Base-by-base conservation (phyloP, 2,888 invertebrate species). In the Lochmaea capreae region DNA sequence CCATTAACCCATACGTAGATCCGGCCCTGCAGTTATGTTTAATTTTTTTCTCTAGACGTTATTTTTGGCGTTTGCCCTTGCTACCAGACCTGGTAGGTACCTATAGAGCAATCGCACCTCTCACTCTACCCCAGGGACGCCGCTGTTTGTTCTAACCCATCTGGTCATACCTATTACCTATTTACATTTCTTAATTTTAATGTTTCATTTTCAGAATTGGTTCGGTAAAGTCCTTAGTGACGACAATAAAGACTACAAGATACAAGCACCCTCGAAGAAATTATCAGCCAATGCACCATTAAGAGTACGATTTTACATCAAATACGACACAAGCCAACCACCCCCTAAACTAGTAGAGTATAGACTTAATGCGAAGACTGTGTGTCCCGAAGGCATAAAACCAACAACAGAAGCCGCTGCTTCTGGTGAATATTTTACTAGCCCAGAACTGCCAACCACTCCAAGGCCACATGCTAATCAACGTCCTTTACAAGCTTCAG, bases 201-300 rank as follows among this genome's bases (percentile, higher is more conserved):
- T 22, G 22, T 3, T 22, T 22, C 8, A 33, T 33, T 46, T 46
- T 80, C n/a, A 87, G 87, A 87, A 87, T 75, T 86, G 86, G 86
- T 88, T 91, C 63, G 92, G 91, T 0, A 90, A 90, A 76, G 90
- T 91, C 0, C 88, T 89, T 42, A 90, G 90, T 0, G 83, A 87
- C 69, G 90, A 92, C 83, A 91, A 91, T 83, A 88, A 87, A 52
- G 89, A 90, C 76, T 92, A 90, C 83, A 89, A 91, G 76, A 88
- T 92, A 42, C 90, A 91, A 79, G 91, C 91, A 80, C 88, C 89
- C 0, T 89, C 89, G 52, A 89, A 90, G 87, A 89, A 88, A 78
- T 86, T 92, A 18, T 87, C 87, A 67, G 89, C 91, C 0, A 90
- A 90, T 1, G 88, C 89, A 0, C 89, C 90, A 0, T 85, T 88